Evolutionary conservation across 1,140 invertebrate genomes (phyloP), one percentile per base, ranked within the genome.

Genomic region (Linepithema humile): DNA sequence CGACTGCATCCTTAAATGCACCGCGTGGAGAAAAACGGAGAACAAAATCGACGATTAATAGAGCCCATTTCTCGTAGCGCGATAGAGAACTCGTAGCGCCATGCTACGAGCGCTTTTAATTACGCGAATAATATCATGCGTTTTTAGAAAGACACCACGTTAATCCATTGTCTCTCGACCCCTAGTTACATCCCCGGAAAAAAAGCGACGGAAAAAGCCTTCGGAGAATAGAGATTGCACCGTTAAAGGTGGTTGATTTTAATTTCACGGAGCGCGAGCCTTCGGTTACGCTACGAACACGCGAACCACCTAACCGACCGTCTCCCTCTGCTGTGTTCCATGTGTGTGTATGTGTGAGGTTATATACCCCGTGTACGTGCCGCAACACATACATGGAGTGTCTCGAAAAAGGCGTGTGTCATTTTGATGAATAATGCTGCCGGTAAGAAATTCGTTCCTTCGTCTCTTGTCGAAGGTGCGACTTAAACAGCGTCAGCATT

Each of bases 231-330:
- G 91, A 93, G 91, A 94, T 92, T 92, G 91, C 90, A 82, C 88
- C 89, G 92, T 92, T 93, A 89, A 91, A 92, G 92, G 91, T 93
- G 93, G 92, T 94, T 93, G 92, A 93, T 93, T 94, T 94, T 94
- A 94, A 94, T 94, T 94, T 94, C 93, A 94, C 93, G 93, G 93
- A 91, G 91, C 92, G 90, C 93, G 93, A 94, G 90, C 89, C 93
- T 93, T 93, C 90, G 89, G 94, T 93, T 93, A 94, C 93, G 93
- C 87, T 92, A 86, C 88, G 90, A 91, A 91, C 91, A 93, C 92
- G 91, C 91, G 91, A 90, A 88, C 69, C 74, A 43, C 40, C 83
- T 69, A 85, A 88, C 59, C 84, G 69, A 40, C 75, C 73, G 43
- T 65, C 45, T 77, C 72, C 83, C 32, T 43, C 50, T 38, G 80